phyloP scores from a whole-genome alignment of 1,140 invertebrate species.

The Reticulitermes speratus region DNA sequence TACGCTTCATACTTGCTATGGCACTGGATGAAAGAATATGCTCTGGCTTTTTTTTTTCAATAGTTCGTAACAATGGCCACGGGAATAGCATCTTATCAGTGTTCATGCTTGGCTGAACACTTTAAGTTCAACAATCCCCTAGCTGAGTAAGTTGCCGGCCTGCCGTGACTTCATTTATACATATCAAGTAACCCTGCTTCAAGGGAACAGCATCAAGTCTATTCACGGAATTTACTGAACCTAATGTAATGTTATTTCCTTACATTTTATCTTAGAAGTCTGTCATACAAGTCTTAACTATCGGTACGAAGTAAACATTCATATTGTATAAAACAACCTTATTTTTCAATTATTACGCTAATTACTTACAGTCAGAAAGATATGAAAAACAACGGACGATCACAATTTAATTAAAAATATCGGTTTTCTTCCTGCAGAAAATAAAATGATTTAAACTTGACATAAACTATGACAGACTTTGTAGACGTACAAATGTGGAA shows the following conservation, averaged over 20 bases:
- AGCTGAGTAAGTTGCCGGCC: neutral
- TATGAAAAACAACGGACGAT: neutral
- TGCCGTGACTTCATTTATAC: neutral
- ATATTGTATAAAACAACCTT: neutral
- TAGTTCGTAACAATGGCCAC: neutral
- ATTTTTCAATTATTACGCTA: neutral
- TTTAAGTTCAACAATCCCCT: conserved; percentile 12
- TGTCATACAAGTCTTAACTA: neutral
- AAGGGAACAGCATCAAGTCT: neutral
- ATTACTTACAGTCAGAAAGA: neutral
- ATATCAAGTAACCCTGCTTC: neutral
- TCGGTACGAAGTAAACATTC: neutral
- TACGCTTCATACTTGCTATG: neutral
- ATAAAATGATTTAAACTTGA: no score
- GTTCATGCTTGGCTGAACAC: neutral
- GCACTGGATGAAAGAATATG: neutral
- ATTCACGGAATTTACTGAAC: neutral
- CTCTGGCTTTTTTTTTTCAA: neutral
- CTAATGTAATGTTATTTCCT: neutral
- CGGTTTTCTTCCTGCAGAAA: no score
- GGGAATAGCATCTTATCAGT: neutral
- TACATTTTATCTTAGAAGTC: neutral
- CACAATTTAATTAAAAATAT: neutral
- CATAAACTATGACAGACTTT: no score
- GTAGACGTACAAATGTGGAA: no score